A percentile compares a stretch with the other conserved stretches of the same genome.
These are phyloP conservation scores for Oreochromis mossambicus DNA, from an alignment of 2,797 vertebrate genomes.

Conservation along the genomic window DNA sequence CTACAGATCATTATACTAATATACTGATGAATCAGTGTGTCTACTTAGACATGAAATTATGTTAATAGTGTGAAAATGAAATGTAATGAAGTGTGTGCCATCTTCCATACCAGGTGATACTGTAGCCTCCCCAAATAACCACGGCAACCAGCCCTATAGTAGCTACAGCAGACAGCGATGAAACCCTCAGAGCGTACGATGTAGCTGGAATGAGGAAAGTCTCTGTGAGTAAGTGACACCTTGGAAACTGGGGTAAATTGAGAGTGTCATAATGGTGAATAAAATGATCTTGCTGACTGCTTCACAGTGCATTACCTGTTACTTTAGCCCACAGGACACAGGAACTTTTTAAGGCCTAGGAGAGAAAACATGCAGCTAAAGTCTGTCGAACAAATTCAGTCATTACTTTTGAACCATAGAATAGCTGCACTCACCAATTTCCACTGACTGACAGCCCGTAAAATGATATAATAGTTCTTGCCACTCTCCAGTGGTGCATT, in stretches of 20 bases:
- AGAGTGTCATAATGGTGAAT: not conserved
- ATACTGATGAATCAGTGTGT: not conserved
- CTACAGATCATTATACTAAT: not conserved
- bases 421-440: slow-evolving; percentile 75
- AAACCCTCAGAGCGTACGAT: slow-evolving; percentile 60
- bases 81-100: not conserved
- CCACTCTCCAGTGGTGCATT: slow-evolving; percentile 85
- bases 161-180: slow-evolving; percentile 50
- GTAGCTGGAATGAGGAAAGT: slow-evolving; percentile 47
- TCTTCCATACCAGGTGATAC: slow-evolving; percentile 53
- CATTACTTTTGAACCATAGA: not conserved
- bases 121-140: slow-evolving; percentile 44
- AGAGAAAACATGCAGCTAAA: slow-evolving; percentile 7
- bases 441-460: slow-evolving; percentile 87
- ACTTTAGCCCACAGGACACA: slow-evolving; percentile 79
- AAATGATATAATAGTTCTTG: slow-evolving; percentile 83
- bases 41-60: not conserved
- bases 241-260: not conserved
- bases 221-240: not conserved
- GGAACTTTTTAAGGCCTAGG: slow-evolving; percentile 65
- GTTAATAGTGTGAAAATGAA: not conserved
- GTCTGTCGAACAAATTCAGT: not conserved
- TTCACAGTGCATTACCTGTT: slow-evolving; percentile 53
- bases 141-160: slow-evolving; percentile 48
- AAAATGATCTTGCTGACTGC: not conserved